These are phyloP conservation scores for Clunio marinus DNA, from an alignment of 2,888 invertebrate genomes.

Conservation along the genomic window DNA sequence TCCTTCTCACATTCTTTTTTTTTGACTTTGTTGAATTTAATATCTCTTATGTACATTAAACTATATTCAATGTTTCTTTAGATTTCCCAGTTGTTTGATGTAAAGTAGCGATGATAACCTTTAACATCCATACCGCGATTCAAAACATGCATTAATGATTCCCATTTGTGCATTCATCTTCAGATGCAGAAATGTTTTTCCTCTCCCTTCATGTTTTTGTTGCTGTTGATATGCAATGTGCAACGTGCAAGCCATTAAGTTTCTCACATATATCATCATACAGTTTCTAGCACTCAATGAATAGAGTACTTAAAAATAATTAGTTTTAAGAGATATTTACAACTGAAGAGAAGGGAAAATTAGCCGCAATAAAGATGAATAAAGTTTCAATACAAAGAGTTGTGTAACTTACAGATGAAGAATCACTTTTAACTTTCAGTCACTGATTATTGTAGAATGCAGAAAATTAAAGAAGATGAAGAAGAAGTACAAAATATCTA, in stretches of 20 bases:
- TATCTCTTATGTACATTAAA: too few species aligned
- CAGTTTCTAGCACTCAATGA: conserved; percentile 20
- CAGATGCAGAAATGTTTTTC: too few species aligned
- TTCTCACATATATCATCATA: conserved; percentile 12
- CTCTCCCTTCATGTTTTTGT: too few species aligned
- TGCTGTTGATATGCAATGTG: conserved; percentile 11
- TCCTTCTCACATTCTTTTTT: not conserved
- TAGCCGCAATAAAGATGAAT: not conserved
- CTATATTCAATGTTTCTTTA: too few species aligned
- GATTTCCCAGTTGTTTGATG: too few species aligned
- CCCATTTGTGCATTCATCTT: too few species aligned
- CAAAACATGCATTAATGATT: too few species aligned
- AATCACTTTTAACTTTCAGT: too few species aligned
- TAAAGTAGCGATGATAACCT: too few species aligned
- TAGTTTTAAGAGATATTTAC: conserved; percentile 23
- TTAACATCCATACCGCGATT: too few species aligned
- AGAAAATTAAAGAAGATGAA: not conserved
- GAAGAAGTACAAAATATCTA: too few species aligned
- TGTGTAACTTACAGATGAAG: not conserved
- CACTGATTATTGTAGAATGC: not conserved
- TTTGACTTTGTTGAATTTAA: not conserved
- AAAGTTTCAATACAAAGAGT: not conserved
- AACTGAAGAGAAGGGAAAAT: conserved; percentile 3
- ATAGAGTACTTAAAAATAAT: conserved; percentile 20
- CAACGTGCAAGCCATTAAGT: conserved; percentile 23